Conservation (phyloP, 1,140 invertebrate genomes). For the Tyrophagus putrescentiae region DNA sequence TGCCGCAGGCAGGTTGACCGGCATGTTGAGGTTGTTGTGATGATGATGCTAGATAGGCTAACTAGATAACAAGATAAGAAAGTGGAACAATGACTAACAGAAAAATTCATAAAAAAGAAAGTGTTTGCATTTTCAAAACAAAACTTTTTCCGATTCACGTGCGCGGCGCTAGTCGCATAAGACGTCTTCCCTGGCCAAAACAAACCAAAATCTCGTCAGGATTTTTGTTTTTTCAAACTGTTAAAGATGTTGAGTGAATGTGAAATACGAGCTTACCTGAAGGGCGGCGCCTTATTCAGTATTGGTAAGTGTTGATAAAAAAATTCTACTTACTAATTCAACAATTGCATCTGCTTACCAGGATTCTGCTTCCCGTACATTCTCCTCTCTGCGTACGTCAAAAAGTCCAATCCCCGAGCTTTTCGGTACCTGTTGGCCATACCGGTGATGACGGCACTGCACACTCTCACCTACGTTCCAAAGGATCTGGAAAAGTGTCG, state of each 20-base stretch:
- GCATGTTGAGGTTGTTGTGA: background rate
- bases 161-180: background rate
- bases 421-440: conserved; percentile 14
- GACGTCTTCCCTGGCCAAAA: background rate
- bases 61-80: background rate
- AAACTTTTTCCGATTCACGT: conserved; percentile 2
- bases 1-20: background rate
- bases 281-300: background rate
- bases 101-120: background rate
- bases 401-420: conserved; percentile 4
- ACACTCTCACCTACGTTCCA: background rate
- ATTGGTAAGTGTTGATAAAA: conserved; percentile 3
- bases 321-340: background rate
- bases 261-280: background rate
- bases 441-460: background rate
- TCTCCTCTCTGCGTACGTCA: background rate
- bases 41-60: no score
- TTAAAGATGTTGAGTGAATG: conserved; percentile 7
- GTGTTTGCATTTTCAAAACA: no score
- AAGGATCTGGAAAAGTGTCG: conserved; percentile 12
- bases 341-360: background rate
- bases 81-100: background rate
- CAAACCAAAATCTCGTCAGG: background rate
- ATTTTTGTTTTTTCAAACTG: background rate
- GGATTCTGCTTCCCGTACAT: conserved; percentile 10